phyloP scores from a whole-genome alignment of 2,113 vertebrate species.

The Holacanthus passer region DNA sequence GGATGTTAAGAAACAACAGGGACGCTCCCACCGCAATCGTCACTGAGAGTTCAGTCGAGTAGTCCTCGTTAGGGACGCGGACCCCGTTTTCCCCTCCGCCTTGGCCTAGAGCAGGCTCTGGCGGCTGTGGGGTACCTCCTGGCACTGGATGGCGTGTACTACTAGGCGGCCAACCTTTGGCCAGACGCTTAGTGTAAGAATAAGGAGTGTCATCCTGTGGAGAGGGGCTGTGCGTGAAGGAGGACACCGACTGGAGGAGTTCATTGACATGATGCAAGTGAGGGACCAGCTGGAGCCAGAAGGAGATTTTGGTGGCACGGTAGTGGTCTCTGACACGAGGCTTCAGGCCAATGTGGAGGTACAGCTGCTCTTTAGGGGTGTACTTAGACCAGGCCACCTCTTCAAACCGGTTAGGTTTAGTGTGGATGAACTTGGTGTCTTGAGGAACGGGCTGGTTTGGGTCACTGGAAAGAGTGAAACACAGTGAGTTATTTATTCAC shows the following conservation, averaged over 20 bases:
- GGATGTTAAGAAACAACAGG: slow-evolving; percentile 94
- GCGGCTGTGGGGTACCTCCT: slow-evolving; percentile 88
- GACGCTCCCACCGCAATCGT: slow-evolving; percentile 98
- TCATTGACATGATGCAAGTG: slow-evolving; percentile 96
- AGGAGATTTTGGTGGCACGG: slow-evolving; percentile 96
- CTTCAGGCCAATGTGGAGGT: slow-evolving; percentile 96
- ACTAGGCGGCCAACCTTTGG: slow-evolving; percentile 88
- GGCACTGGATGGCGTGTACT: slow-evolving; percentile 90
- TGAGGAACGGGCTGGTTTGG: slow-evolving; percentile 97
- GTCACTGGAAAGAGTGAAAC: slow-evolving; percentile 85
- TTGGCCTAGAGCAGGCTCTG: slow-evolving; percentile 71
- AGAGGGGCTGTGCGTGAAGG: slow-evolving; percentile 94
- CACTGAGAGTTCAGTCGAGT: slow-evolving; percentile 95
- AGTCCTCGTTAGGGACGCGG: slow-evolving; percentile 86
- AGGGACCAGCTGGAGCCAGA: slow-evolving; percentile 96
- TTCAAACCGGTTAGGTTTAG: slow-evolving; percentile 97
- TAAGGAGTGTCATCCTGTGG: slow-evolving; percentile 94
- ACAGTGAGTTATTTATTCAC: slow-evolving; percentile 11
- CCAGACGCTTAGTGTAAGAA: slow-evolving; percentile 91
- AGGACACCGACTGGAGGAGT: slow-evolving; percentile 94
- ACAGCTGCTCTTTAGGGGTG: slow-evolving; percentile 96
- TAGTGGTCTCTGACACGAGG: slow-evolving; percentile 96
- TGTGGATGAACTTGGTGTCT: slow-evolving; percentile 98
- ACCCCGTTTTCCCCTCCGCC: slow-evolving; percentile 67
- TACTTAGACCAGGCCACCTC: slow-evolving; percentile 98